A percentile compares a stretch with the other conserved stretches of the same genome.
These are phyloP conservation scores for Drosophila setifemur DNA, from an alignment of 1,140 invertebrate species.

Conservation along the genomic window DNA sequence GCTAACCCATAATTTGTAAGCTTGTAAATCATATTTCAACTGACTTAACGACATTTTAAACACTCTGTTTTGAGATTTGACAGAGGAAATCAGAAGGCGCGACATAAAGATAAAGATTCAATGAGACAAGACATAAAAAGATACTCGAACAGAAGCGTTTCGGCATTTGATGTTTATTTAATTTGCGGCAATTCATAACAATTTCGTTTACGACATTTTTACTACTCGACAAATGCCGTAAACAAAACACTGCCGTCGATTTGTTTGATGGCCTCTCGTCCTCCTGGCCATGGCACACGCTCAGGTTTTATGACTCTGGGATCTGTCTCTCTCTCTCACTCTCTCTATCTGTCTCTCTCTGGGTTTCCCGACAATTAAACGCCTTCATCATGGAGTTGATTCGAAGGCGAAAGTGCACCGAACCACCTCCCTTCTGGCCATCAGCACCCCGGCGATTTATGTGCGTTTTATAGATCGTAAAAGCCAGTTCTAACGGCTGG, in stretches of 20 bases:
- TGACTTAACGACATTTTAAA: slow-evolving; percentile 71
- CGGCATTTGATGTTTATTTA: slow-evolving; percentile 79
- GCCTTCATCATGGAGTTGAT: slow-evolving; percentile 48
- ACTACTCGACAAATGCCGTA: slow-evolving; percentile 66
- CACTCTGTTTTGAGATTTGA: slow-evolving; percentile 26
- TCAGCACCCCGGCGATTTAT: slow-evolving; percentile 64
- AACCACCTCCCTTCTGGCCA: not conserved
- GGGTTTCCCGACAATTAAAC: slow-evolving; percentile 63
- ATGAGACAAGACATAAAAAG: slow-evolving; percentile 42
- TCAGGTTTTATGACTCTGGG: slow-evolving; percentile 36
- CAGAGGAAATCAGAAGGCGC: slow-evolving; percentile 32
- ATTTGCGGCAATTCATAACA: slow-evolving; percentile 79
- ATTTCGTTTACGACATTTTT: slow-evolving; percentile 80
- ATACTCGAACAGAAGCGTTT: slow-evolving; percentile 40
- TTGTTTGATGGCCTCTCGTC: slow-evolving; percentile 40
- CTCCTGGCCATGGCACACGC: slow-evolving; percentile 13
- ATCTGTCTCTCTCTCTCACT: slow-evolving; percentile 9
- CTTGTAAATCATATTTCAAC: slow-evolving; percentile 14
- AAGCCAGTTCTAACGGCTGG: slow-evolving; percentile 58
- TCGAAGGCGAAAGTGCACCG: slow-evolving; percentile 53
- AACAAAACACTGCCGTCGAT: slow-evolving; percentile 60
- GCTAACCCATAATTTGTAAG: not conserved
- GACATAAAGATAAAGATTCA: slow-evolving; percentile 61
- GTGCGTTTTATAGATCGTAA: slow-evolving; percentile 78
- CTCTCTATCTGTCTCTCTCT: slow-evolving; percentile 12